Conservation (phyloP, 64 coral and sea anemone species). For the Exaiptasia diaphana region DNA sequence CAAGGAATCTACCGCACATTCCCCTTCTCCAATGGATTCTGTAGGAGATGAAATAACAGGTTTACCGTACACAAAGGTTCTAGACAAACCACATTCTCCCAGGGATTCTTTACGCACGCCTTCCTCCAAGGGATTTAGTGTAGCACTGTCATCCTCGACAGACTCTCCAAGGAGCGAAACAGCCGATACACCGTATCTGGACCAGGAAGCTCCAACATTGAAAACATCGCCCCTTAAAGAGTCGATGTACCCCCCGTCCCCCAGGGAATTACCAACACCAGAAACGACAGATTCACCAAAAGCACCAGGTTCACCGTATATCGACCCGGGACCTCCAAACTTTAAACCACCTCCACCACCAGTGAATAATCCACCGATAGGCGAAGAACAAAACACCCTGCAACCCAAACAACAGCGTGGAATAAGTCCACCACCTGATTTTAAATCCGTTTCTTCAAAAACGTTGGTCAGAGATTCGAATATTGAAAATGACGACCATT, state of each 20-base stretch:
- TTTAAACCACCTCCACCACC: neutral
- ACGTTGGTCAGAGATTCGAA: too few relatives aligned
- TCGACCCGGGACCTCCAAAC: slow-evolving; percentile 6
- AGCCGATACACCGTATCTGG: too few relatives aligned
- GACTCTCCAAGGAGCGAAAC: too few relatives aligned
- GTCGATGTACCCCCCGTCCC: neutral
- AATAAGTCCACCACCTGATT: neutral
- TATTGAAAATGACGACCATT: too few relatives aligned
- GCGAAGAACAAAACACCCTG: neutral
- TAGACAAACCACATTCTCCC: neutral
- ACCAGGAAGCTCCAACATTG: too few relatives aligned
- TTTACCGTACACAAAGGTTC: neutral
- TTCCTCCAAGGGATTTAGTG: slow-evolving; percentile 10
- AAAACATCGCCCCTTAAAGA: too few relatives aligned
- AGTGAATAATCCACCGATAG: too few relatives aligned
- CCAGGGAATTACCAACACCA: neutral
- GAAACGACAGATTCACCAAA: too few relatives aligned
- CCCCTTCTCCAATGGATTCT: too few relatives aligned
- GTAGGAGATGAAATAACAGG: too few relatives aligned
- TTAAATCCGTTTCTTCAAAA: neutral
- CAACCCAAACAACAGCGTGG: neutral
- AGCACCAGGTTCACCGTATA: neutral
- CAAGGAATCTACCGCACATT: too few relatives aligned
- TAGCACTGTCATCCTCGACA: too few relatives aligned
- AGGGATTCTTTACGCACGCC: neutral